Evolutionary conservation across 2,888 invertebrate species (phyloP), one percentile per base, ranked within the genome.

Genomic region (Harpalus rubripes): DNA sequence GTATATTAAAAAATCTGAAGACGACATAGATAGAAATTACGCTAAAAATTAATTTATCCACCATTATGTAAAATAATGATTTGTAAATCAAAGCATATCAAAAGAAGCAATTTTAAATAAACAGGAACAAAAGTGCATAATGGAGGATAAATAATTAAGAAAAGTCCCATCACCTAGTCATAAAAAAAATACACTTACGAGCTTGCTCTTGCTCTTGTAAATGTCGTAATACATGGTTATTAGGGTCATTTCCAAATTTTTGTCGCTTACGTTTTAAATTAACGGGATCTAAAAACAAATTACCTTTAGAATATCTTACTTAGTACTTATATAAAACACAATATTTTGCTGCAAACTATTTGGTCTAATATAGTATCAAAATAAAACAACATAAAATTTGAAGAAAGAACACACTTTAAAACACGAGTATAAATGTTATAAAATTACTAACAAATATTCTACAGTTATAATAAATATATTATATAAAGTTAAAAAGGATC

Each of bases 211-310:
- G 91, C 86, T 91, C 90, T 88, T 92, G 91, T 88, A 92, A 90
- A 86, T 91, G 91, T 88, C 90, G 91, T 89, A 92, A 90, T 88
- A 92, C 88, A 89, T 90, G 92, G 88, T 90, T 91, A 89, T 91
- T 93, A 89, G 91, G 90, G 88, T 91, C 92, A 88, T 90, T 91
- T 88, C 91, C 92, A 90, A 91, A 91, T 91, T 92, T 93, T 90
- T 92, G 91, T 89, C 93, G 91, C 90, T 94, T 94, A 90, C 93
- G 93, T 92, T 93, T 94, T 90, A 93, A 91, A 88, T 91, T 91
- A 90, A 92, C 92, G 88, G 93, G 92, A 92, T 94, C 94, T 94
- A 93, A 92, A 91, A 86, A 86, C 84, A 86, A 85, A 85, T 84
- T 83, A 41, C 58, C 26, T 82, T 72, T 82, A 68, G 26, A 85